Base-by-base conservation (phyloP, 2,888 invertebrate genomes). In the Seira musarum region DNA sequence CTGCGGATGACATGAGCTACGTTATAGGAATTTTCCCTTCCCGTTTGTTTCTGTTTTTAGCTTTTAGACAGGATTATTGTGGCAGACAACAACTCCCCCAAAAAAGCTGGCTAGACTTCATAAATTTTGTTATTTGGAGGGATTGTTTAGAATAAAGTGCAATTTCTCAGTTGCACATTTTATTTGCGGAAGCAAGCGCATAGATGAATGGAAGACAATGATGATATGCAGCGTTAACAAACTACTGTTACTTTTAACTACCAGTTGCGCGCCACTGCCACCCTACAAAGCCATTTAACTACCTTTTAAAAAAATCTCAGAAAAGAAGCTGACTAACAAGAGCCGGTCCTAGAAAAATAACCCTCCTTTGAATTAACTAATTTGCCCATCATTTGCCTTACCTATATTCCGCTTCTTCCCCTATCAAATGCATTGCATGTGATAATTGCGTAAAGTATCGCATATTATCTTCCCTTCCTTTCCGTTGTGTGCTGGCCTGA, bases 211-310 rank as follows among this genome's bases (percentile, higher is more conserved):
- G n/a, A n/a, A n/a, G n/a, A n/a, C 17, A 3, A 49, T 49, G 13
- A n/a, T 49, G 49, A 49, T 49, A 49, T 49, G 49, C 49, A 49
- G 49, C 49, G 49, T 49, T n/a, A 49, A 49, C 49, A n/a, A 49
- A 49, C 49, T 49, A 49, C 49, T 30, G 30, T 8, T 30, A 30
- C 30, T 30, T 30, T 30, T 30, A 30, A 30, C 30, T 30, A 30
- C 30, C 30, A 30, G 30, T 49, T 49, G 49, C 15, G 13, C 2
- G 49, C 49, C 13, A 8, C 15, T 49, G 17, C 49, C 49, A n/a
- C 3, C 17, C 40, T 40, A 40, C 40, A 13, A 40, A 13, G 40
- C 2, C 49, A n/a, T 49, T 49, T n/a, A n/a, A n/a, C n/a, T n/a
- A n/a, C n/a, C 49, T 49, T 13, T 15, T 49, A n/a, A 13, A n/a